Evolutionary conservation across 2,888 invertebrate species (phyloP).

Genomic region (Caenorhabditis becei): DNA sequence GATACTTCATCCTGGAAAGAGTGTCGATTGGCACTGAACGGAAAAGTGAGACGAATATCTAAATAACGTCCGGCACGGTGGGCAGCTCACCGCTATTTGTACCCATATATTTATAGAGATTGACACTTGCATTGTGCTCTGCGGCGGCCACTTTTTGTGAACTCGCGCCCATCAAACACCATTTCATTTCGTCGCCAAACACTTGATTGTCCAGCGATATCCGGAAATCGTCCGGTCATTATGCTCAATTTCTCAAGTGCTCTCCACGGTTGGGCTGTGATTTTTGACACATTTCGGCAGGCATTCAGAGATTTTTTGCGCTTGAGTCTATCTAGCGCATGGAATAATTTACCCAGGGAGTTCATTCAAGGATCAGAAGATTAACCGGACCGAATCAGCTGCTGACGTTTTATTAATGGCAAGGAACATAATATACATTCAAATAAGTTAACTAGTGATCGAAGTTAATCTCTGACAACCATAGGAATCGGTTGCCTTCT

Average conservation of each 20-base stretch:
- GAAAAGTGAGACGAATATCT: constrained; percentile 20
- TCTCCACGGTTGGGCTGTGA: constrained; percentile 33
- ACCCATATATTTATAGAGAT: constrained; percentile 68
- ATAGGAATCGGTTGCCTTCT: constrained; percentile 55
- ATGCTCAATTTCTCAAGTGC: constrained; percentile 58
- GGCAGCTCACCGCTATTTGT: constrained; percentile 64
- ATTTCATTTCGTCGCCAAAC: constrained; percentile 50
- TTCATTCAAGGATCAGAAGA: constrained; percentile 16
- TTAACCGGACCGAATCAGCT: neutral
- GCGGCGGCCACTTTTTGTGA: constrained; percentile 52
- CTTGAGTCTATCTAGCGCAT: neutral
- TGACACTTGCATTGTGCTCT: constrained; percentile 65
- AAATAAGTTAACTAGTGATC: neutral
- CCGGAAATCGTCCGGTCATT: constrained; percentile 60
- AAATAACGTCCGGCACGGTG: constrained; percentile 59
- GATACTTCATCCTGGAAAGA: constrained; percentile 35
- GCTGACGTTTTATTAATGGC: constrained; percentile 6
- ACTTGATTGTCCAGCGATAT: constrained; percentile 59
- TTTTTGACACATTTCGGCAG: constrained; percentile 56
- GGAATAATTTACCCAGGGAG: constrained; percentile 15
- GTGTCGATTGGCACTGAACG: constrained; percentile 16
- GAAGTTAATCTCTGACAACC: constrained; percentile 43
- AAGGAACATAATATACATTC: neutral
- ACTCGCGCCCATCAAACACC: constrained; percentile 61
- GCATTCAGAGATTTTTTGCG: constrained; percentile 41